Evolutionary conservation across 2,888 invertebrate species (phyloP), one percentile per base, ranked within the genome.

Genomic region (Myopa testacea): DNA sequence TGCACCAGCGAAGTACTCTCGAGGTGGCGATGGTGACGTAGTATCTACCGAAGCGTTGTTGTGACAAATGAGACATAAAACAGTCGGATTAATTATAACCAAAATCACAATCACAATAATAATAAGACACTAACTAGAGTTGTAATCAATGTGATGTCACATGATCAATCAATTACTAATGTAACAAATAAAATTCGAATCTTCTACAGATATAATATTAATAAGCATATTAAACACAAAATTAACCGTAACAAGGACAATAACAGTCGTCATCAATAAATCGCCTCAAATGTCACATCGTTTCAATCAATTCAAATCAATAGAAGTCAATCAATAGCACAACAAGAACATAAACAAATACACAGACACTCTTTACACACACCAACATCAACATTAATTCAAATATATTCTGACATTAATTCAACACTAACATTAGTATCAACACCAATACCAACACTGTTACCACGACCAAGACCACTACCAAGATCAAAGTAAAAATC

Each of bases 361-460:
- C 26, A 26, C 26, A 26, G 26, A 26, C 26, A 26, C 26, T 26
- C 26, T 26, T 26, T 26, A 26, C 26, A 26, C 26, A 40, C 45
- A 68, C 38, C 71, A 76, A 75, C 62, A 70, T 77, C 77, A 71
- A 65, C 50, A 50, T n/a, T n/a, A n/a, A n/a, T n/a, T n/a, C n/a
- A n/a, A n/a, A n/a, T n/a, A n/a, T n/a, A n/a, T n/a, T n/a, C n/a
- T n/a, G n/a, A n/a, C n/a, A n/a, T n/a, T n/a, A n/a, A n/a, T 26
- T 26, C 26, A 26, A 26, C 1, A 26, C 26, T 26, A 26, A 26
- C 26, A 26, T 2, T 26, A 26, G 26, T 26, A 75, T 74, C 58
- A 73, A 77, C 76, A 78, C 78, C 58, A 76, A 55, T 71, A 71
- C 76, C 67, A 67, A 26, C 79, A 78, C 19, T 76, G 72, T 38